These are phyloP conservation scores for Drosophila differens DNA, from an alignment of 2,888 invertebrate species.

Conservation along the genomic window DNA sequence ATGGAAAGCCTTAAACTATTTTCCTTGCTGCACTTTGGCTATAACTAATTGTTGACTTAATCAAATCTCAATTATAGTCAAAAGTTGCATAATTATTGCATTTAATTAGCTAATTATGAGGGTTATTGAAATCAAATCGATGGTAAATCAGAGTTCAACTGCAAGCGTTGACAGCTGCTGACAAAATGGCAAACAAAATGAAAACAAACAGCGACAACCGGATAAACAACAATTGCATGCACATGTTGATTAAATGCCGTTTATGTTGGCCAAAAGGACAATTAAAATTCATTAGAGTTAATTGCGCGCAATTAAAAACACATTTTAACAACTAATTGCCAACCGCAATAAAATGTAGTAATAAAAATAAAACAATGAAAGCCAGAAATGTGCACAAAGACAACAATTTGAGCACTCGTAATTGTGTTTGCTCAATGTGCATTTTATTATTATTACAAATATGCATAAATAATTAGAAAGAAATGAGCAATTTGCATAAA, in stretches of 20 bases:
- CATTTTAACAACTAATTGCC: slow-evolving; percentile 75
- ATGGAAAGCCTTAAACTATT: not conserved
- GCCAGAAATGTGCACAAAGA: slow-evolving; percentile 19
- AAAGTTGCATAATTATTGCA: slow-evolving; percentile 37
- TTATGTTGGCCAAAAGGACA: slow-evolving; percentile 45
- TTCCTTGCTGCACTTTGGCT: not conserved
- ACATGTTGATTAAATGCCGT: slow-evolving; percentile 65
- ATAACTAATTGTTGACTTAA: slow-evolving; percentile 30
- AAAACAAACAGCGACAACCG: slow-evolving; percentile 17
- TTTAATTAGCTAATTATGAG: slow-evolving; percentile 41
- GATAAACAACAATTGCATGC: slow-evolving; percentile 26
- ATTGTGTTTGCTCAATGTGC: slow-evolving; percentile 53
- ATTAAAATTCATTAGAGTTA: slow-evolving; percentile 74
- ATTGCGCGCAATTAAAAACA: slow-evolving; percentile 73
- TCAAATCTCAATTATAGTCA: slow-evolving; percentile 24
- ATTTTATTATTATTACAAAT: slow-evolving; percentile 45
- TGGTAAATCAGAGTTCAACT: slow-evolving; percentile 29
- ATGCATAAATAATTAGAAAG: slow-evolving; percentile 1
- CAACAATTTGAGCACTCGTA: slow-evolving; percentile 21
- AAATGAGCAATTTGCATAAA: slow-evolving; percentile 17
- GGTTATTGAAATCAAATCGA: slow-evolving; percentile 2
- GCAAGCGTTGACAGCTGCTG: slow-evolving; percentile 57
- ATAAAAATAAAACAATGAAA: not conserved
- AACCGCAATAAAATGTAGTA: slow-evolving; percentile 18
- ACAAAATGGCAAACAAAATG: slow-evolving; percentile 33